Evolutionary conservation across 2,888 invertebrate genomes (phyloP).

Genomic region (Oxyteleia sp.): DNA sequence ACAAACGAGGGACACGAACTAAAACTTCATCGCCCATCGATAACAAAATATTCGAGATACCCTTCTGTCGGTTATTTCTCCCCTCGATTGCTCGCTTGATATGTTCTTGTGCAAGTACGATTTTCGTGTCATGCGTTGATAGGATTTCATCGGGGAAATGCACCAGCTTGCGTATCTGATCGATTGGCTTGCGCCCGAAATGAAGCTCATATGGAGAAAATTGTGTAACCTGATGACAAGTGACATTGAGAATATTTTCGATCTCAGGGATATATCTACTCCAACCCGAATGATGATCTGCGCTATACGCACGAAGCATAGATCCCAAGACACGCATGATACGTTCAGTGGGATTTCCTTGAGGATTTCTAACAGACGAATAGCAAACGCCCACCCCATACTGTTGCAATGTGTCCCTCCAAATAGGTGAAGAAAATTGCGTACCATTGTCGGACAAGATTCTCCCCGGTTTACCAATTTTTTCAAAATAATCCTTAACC

Average conservation of each 20-base stretch:
- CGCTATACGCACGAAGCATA: conserved; percentile 17
- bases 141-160: background rate
- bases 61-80: background rate
- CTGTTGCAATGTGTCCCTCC: conserved; percentile 23
- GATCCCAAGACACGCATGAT: conserved; percentile 8
- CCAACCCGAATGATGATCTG: conserved; percentile 37
- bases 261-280: conserved; percentile 25
- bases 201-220: conserved; percentile 17
- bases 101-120: too few species aligned
- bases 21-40: background rate
- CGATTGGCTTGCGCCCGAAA: conserved; percentile 16
- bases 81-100: background rate
- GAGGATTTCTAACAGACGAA: conserved; percentile 27
- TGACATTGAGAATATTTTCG: conserved; percentile 23
- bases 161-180: conserved; percentile 1
- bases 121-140: background rate
- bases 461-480: conserved; percentile 35
- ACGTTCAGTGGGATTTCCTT: conserved; percentile 25
- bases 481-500: conserved; percentile 25
- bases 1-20: conserved; percentile 7
- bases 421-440: conserved; percentile 38
- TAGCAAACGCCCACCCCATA: conserved; percentile 16
- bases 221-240: conserved; percentile 3
- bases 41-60: background rate
- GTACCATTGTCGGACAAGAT: conserved; percentile 47